Conservation (phyloP, 2,888 invertebrate genomes). For the Neoaliturus tenellus region DNA sequence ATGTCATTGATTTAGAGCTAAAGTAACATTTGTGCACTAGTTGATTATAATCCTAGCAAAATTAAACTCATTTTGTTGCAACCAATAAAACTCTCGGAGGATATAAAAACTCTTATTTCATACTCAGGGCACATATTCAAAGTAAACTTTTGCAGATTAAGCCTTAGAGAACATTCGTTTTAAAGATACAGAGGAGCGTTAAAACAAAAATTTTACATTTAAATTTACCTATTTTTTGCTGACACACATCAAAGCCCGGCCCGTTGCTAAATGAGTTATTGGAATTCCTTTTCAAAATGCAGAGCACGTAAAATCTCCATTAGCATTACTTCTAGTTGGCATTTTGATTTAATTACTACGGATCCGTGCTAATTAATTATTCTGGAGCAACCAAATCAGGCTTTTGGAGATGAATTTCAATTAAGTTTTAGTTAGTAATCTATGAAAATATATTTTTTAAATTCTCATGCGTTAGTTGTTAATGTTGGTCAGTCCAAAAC, state of each 20-base stretch:
- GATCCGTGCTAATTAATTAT: not conserved
- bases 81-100: too few species aligned
- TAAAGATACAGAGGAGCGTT: not conserved
- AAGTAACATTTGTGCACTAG: too few species aligned
- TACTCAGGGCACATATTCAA: too few species aligned
- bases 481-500: too few species aligned
- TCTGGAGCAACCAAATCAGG: not conserved
- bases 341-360: not conserved
- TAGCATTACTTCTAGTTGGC: too few species aligned
- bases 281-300: not conserved
- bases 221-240: not conserved
- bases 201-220: not conserved
- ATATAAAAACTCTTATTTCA: too few species aligned
- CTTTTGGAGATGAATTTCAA: not conserved
- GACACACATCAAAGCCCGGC: not conserved
- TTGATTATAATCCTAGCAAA: too few species aligned
- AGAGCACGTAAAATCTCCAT: not conserved
- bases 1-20: too few species aligned
- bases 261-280: not conserved
- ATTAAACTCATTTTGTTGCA: too few species aligned
- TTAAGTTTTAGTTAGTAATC: not conserved
- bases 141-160: not conserved
- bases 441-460: not conserved
- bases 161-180: not conserved
- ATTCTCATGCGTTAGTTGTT: too few species aligned